Conservation (phyloP, 2,888 invertebrate species). For the Lasioglossum malachurum region DNA sequence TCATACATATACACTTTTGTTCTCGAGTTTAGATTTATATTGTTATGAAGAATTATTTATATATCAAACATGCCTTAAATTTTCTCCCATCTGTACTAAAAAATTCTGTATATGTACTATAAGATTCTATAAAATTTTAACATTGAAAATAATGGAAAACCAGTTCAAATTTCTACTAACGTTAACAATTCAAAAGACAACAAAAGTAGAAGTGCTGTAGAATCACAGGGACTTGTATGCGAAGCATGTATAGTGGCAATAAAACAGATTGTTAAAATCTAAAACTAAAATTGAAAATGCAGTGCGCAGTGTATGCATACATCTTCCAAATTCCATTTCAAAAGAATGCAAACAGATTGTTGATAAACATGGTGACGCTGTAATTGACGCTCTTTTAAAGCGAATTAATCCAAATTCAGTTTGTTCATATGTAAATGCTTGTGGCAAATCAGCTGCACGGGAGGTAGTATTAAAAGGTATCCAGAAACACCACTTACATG, state of each 20-base stretch:
- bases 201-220: neutral
- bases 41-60: neutral
- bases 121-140: neutral
- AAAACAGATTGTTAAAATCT: slow-evolving; percentile 87
- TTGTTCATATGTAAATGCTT: neutral
- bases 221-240: slow-evolving; percentile 84
- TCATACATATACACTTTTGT: too few species aligned
- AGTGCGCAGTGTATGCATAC: slow-evolving; percentile 89
- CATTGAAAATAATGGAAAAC: neutral
- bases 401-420: neutral
- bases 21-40: too few species aligned
- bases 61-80: too few species aligned
- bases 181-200: neutral
- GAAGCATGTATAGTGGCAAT: slow-evolving; percentile 91
- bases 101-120: neutral
- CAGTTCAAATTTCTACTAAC: neutral
- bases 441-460: neutral
- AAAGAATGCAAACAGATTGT: neutral
- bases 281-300: slow-evolving; percentile 89
- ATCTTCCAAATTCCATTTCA: slow-evolving; percentile 83
- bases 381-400: neutral
- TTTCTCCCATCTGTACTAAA: neutral
- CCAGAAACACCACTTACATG: neutral
- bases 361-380: slow-evolving; percentile 84
- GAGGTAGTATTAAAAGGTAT: neutral